Conservation (phyloP, 1,140 invertebrate species). For the Neoseiulus cucumeris region DNA sequence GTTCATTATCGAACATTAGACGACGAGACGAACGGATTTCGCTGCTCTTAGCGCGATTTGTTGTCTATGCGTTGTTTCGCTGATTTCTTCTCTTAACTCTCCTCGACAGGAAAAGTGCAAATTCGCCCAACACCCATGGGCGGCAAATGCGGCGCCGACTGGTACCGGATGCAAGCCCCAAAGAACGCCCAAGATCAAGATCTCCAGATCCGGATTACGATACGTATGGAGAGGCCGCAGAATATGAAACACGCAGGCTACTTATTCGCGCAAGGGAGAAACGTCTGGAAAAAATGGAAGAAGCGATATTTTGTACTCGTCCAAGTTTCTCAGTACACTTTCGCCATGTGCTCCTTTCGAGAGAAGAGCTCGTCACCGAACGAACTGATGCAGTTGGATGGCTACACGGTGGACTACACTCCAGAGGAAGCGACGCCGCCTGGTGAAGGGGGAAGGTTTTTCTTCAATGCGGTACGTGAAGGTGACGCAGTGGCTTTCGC, state of each 20-base stretch:
- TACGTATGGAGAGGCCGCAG: conserved; percentile 92
- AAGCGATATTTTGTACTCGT: conserved; percentile 93
- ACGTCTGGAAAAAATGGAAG: conserved; percentile 99
- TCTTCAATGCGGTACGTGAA: conserved; percentile 96
- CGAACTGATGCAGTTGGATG: conserved; percentile 98
- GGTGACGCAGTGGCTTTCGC: conserved; percentile 92
- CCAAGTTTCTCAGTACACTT: conserved; percentile 98
- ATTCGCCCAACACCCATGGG: conserved; percentile 30
- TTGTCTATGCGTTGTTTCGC: too few species aligned
- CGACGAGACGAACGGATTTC: too few species aligned
- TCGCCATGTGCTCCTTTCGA: conserved; percentile 98
- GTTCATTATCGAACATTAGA: too few species aligned
- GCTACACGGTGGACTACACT: conserved; percentile 97
- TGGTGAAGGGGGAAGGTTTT: conserved; percentile 60
- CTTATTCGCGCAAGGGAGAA: conserved; percentile 82
- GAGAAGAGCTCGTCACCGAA: conserved; percentile 97
- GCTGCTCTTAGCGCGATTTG: too few species aligned
- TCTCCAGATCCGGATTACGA: conserved; percentile 87
- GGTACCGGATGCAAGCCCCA: conserved; percentile 87
- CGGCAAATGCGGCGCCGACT: conserved; percentile 47
- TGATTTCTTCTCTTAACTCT: background rate
- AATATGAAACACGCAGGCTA: conserved; percentile 98
- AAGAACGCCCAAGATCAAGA: conserved; percentile 89
- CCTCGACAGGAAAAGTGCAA: conserved; percentile 20
- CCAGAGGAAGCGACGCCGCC: conserved; percentile 9